phyloP scores from a whole-genome alignment of 2,797 vertebrate genomes.

The Myioborus melanocephalus region DNA sequence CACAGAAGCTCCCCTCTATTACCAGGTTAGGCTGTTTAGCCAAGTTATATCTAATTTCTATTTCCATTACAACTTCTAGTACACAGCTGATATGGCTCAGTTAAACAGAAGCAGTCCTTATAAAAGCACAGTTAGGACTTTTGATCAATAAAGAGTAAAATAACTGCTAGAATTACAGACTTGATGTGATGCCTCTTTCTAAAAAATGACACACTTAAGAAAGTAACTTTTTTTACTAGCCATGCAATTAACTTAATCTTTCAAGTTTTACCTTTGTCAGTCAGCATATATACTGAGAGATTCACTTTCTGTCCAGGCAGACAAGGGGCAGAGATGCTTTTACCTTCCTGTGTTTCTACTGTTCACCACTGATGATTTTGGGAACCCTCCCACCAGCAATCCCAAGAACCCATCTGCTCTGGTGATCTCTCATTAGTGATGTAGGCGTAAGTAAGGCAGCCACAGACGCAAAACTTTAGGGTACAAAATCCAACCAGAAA shows the following conservation, averaged over 20 bases:
- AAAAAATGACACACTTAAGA: neutral
- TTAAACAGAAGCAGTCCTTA: neutral
- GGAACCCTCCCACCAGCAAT: accelerated
- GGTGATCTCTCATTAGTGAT: neutral
- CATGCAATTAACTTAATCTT: neutral
- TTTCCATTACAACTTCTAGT: neutral
- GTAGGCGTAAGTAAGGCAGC: neutral
- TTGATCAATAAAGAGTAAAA: neutral
- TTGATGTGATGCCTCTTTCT: neutral
- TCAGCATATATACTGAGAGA: neutral
- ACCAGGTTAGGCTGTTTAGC: neutral
- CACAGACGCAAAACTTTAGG: neutral
- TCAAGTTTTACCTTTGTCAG: neutral
- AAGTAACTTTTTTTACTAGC: neutral
- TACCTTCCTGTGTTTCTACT: neutral
- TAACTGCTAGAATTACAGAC: neutral
- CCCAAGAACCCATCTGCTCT: neutral
- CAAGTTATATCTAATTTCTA: neutral
- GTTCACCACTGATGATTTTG: neutral
- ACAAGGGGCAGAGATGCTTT: neutral
- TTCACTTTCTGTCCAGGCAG: neutral
- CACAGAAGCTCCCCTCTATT: neutral
- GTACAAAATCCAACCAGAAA: neutral
- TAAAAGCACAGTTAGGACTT: neutral
- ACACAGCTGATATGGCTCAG: neutral